Base-by-base conservation (phyloP, 2,113 vertebrate species). In the Meleagris gallopavo region DNA sequence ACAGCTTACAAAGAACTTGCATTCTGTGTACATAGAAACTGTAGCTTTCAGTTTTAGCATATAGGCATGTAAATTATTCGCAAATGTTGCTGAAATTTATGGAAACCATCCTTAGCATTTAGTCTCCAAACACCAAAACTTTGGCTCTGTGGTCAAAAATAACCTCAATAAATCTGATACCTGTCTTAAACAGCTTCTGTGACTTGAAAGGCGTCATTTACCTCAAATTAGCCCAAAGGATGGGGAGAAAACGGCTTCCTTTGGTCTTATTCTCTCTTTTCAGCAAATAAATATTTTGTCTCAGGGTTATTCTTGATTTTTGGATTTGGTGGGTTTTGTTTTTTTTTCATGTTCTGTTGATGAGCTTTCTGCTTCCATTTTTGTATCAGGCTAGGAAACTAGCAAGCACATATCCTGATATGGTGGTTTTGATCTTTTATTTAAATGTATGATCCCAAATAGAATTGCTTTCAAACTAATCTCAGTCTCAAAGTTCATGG, bases 121-220 rank as follows among this genome's bases (percentile, higher is more conserved):
- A 19, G 54, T 82, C 50, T 73, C 55, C 45, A 61, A 57, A 65
- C 48, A 78, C 60, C 24, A 65, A 91, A 70, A 82, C 54, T 54
- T 84, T 54, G 73, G 41, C 24, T 91, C 50, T 70, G n/a, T 62
- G 57, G 61, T 78, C 62, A 88, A 71, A 82, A 82, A 41, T 64
- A 88, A 82, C 72, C 32, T 93, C 48, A 70, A 45, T 43, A 64
- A 55, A 32, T 70, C 36, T 9, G 34, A 41, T 17, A 30, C 43
- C 38, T 34, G 14, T 62, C 36, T 77, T 84, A 72, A 57, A 24
- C 34, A 61, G 24, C 25, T 75, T 81, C 11, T 67, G 6, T 64
- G 10, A 81, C 52, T 46, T 81, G 78, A 60, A 88, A 80, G 83
- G 79, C 9, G 3, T 76, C 9, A 38, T 41, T 67, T 87, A 89